Evolutionary conservation across 2,797 vertebrate species (phyloP).

Genomic region (Morus bassanus): DNA sequence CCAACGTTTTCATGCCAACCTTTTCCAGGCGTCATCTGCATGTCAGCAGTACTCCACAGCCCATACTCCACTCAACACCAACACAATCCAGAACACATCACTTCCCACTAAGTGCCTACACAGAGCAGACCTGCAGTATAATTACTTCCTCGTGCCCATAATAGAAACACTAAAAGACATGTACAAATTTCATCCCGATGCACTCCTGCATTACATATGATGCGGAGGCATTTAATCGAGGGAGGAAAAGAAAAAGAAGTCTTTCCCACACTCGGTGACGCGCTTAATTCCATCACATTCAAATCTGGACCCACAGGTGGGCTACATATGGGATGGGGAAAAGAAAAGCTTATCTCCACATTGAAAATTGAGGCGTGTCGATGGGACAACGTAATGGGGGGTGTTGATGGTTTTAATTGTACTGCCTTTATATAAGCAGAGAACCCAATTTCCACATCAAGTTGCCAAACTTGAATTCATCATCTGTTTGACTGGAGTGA

Average conservation of each 20-base stretch:
- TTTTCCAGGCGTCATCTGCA: slow-evolving; percentile 25
- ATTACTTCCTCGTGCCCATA: neutral
- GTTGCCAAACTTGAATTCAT: neutral
- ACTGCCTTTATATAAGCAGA: neutral
- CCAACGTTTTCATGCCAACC: neutral
- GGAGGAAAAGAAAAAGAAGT: neutral
- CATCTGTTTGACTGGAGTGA: neutral
- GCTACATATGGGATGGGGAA: fast-evolving
- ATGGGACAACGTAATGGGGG: fast-evolving
- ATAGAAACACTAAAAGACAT: neutral
- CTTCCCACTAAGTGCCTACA: slow-evolving; percentile 27
- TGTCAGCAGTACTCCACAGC: neutral
- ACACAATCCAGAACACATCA: slow-evolving; percentile 25
- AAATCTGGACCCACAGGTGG: neutral
- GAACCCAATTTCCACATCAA: neutral
- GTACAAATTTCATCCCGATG: neutral
- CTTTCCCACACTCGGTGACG: neutral
- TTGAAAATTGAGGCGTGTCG: neutral
- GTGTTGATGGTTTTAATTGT: neutral
- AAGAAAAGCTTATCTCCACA: neutral
- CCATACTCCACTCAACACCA: neutral
- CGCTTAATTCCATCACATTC: neutral
- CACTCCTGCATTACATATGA: neutral
- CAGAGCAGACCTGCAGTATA: slow-evolving; percentile 19
- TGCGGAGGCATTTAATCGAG: neutral